Evolutionary conservation across 2,113 vertebrate genomes (phyloP).

Genomic region (Callaeas wilsoni): DNA sequence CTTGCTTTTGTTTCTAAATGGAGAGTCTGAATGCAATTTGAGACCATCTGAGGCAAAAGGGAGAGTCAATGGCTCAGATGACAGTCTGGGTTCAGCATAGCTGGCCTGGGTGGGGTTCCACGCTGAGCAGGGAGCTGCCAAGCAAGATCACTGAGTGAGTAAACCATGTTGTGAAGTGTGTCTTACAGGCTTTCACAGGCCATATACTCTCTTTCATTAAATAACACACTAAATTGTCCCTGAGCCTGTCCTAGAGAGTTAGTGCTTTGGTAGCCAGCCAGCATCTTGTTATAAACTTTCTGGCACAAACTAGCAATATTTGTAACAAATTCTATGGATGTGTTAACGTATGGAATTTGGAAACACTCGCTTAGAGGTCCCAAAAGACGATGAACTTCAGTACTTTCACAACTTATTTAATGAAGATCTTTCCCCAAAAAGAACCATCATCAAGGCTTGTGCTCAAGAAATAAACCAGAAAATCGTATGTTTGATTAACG

Average conservation of each 20-base stretch:
- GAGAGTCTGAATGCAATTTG: background rate
- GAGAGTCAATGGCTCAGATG: background rate
- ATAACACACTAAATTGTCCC: conserved; percentile 1
- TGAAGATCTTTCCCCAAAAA: background rate
- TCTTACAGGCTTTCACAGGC: background rate
- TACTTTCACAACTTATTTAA: background rate
- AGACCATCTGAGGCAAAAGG: background rate
- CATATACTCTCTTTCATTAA: background rate
- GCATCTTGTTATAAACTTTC: background rate
- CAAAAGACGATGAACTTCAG: conserved; percentile 1
- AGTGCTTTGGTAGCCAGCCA: conserved; percentile 41
- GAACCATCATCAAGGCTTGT: background rate
- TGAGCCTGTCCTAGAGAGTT: conserved; percentile 19
- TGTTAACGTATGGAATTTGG: conserved; percentile 34
- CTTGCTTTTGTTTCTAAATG: background rate
- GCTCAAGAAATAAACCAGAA: conserved; percentile 10
- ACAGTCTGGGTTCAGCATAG: background rate
- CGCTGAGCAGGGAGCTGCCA: background rate
- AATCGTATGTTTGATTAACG: background rate
- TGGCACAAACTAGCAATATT: conserved; percentile 27
- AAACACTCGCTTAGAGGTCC: background rate
- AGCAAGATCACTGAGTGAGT: background rate
- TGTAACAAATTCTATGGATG: conserved; percentile 19
- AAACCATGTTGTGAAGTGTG: background rate
- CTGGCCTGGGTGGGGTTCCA: conserved; percentile 9